phyloP scores from a whole-genome alignment of 2,888 invertebrate genomes.

The Chaetogeoica ovagalla region DNA sequence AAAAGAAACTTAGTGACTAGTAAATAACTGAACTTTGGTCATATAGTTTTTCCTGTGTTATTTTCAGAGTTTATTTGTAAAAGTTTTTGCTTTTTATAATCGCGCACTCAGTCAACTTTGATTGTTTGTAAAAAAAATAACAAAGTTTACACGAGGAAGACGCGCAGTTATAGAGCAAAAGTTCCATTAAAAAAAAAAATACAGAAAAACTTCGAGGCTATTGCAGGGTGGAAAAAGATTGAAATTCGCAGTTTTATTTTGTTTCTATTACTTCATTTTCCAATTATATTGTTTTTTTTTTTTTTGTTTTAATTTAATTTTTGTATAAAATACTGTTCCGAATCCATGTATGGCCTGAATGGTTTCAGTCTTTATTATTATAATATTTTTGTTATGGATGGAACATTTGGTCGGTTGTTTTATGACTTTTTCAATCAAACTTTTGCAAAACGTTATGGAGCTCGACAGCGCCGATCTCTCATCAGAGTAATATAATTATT shows the following conservation, averaged over 20 bases:
- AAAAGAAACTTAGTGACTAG: neutral
- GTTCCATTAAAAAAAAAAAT: neutral
- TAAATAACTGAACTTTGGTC: conserved; percentile 41
- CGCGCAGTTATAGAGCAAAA: conserved; percentile 11
- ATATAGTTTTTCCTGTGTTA: conserved; percentile 9
- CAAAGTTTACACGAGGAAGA: conserved; percentile 43
- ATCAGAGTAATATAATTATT: conserved; percentile 5
- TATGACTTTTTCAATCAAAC: conserved; percentile 51
- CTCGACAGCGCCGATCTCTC: neutral
- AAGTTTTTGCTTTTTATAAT: conserved; percentile 48
- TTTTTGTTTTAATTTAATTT: conserved; percentile 50
- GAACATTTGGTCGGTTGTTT: conserved; percentile 13
- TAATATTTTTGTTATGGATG: conserved; percentile 22
- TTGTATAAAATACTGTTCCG: conserved; percentile 25
- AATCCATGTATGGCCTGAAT: conserved; percentile 22
- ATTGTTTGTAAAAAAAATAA: conserved; percentile 38
- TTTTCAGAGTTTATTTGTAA: conserved; percentile 35
- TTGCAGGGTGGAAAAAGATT: conserved; percentile 32
- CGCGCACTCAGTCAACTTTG: conserved; percentile 47
- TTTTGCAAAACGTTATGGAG: conserved; percentile 15
- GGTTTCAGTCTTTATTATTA: conserved; percentile 33
- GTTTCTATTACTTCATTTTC: conserved; percentile 38
- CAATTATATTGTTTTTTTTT: conserved; percentile 40
- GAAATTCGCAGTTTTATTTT: conserved; percentile 37
- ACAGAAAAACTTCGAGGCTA: conserved; percentile 13